Conservation (phyloP, 1,140 invertebrate genomes). For the Pseudobourletiella spinata region DNA sequence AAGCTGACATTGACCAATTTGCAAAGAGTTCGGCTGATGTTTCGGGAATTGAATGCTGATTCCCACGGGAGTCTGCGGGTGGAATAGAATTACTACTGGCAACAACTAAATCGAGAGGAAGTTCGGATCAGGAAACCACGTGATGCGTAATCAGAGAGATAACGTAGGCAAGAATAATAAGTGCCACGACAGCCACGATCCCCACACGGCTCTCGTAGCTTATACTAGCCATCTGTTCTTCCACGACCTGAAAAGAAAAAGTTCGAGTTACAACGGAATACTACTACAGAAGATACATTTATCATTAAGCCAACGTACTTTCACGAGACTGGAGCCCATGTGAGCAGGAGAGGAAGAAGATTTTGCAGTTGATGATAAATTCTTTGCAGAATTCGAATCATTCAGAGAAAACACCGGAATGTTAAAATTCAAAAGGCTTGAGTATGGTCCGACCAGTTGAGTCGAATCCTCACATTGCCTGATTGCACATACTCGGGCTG, state of each 20-base stretch:
- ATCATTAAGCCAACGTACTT: too few relatives aligned
- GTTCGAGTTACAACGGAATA: too few relatives aligned
- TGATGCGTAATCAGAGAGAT: constrained; percentile 35
- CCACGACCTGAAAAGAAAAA: constrained; percentile 21
- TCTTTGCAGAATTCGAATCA: constrained; percentile 14
- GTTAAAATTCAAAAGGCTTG: constrained; percentile 27
- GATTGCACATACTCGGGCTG: constrained; percentile 31
- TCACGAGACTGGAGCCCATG: constrained; percentile 20
- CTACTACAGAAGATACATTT: not conserved
- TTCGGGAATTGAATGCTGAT: too few relatives aligned
- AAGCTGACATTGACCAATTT: too few relatives aligned
- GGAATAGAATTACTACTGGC: too few relatives aligned
- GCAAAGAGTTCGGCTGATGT: too few relatives aligned
- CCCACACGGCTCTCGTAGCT: constrained; percentile 34
- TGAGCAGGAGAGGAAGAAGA: too few relatives aligned
- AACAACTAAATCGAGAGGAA: too few relatives aligned
- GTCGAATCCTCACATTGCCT: constrained; percentile 25
- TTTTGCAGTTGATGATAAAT: too few relatives aligned
- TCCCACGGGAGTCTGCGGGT: too few relatives aligned
- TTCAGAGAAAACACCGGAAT: constrained; percentile 14
- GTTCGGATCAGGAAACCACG: constrained; percentile 29
- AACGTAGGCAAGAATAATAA: constrained; percentile 33
- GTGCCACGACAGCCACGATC: constrained; percentile 32
- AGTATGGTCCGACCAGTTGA: constrained; percentile 32
- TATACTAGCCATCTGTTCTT: constrained; percentile 32